Evolutionary conservation across 2,888 invertebrate genomes (phyloP).

Genomic region (Lacanobia wlatinum): DNA sequence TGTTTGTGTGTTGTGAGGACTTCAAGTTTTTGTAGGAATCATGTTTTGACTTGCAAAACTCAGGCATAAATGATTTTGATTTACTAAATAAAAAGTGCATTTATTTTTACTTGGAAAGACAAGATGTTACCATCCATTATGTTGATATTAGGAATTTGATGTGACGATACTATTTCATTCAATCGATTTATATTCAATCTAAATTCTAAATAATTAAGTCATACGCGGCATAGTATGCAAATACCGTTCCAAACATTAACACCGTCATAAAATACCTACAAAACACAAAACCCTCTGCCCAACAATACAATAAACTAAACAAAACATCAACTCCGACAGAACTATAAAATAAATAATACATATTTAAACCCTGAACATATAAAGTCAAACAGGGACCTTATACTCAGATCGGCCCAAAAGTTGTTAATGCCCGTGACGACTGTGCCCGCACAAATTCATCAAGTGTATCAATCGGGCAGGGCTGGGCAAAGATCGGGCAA

Average conservation of each 20-base stretch:
- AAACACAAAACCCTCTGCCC: constrained; percentile 5
- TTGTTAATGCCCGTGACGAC: constrained; percentile 56
- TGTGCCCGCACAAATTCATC: constrained; percentile 71
- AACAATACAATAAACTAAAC: constrained; percentile 21
- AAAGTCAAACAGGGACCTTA: constrained; percentile 48
- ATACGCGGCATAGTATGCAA: background rate
- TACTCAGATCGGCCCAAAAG: constrained; percentile 55
- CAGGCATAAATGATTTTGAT: background rate
- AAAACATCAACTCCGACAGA: constrained; percentile 24
- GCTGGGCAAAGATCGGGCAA: constrained; percentile 66
- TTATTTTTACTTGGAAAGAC: too few relatives aligned
- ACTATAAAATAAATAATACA: constrained; percentile 52
- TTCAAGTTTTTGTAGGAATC: background rate
- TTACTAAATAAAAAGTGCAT: too few relatives aligned
- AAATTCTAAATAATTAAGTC: background rate
- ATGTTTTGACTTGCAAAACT: background rate
- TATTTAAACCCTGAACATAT: constrained; percentile 47
- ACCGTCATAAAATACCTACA: background rate
- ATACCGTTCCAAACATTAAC: background rate
- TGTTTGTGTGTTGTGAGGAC: constrained; percentile 7
- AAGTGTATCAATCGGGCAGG: constrained; percentile 78
- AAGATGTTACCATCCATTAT: too few relatives aligned
- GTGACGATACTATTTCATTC: too few relatives aligned
- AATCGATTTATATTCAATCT: too few relatives aligned
- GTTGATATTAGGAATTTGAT: too few relatives aligned